Base-by-base conservation (phyloP, 2,113 vertebrate genomes). In the Oostethus manadensis region DNA sequence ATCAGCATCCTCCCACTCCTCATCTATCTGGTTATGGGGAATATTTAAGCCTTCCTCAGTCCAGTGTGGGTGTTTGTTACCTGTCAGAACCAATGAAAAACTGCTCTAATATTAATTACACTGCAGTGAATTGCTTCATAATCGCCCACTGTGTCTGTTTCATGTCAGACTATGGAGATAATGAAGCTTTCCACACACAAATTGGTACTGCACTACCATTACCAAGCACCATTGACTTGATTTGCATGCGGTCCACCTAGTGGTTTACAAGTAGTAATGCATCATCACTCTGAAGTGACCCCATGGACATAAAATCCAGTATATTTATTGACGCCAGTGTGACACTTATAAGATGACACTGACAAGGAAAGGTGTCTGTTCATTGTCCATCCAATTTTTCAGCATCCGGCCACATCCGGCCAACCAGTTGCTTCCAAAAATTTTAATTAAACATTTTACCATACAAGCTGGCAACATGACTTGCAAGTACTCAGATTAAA, bases 101-200 rank as follows among this genome's bases (percentile, higher is more conserved):
- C 59, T 66, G 56, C 58, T 66, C 45, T 58, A 66, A 78, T 78
- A 51, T 51, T 68, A 74, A 81, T 78, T 71, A 75, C 73, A 66
- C 14, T 49, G 60, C 57, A 60, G 51, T 16, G 23, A 16, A 17
- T 26, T 51, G 23, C 17, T 68, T 22, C 33, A 64, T 61, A 68
- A 77, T 71, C 60, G 71, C 64, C 35, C 10, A 21, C 46, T 20
- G 3, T 22, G 18, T 18, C 18, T 20, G 14, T 13, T 26, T 13
- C 26, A 15, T 55, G 16, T 26, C n/a, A 33, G 13, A 56, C 40
- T 33, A 40, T 58, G 6, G 23, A 51, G 17, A 56, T 49, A 16
- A 33, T 62, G 71, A 42, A 50, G 14, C n/a, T 35, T 45, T 45
- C 8, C 60, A 14, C 17, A n/a, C n/a, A 20, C 4, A 56, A 8